Conservation (phyloP, 2,888 invertebrate species). For the Notocelia uddmanniana region DNA sequence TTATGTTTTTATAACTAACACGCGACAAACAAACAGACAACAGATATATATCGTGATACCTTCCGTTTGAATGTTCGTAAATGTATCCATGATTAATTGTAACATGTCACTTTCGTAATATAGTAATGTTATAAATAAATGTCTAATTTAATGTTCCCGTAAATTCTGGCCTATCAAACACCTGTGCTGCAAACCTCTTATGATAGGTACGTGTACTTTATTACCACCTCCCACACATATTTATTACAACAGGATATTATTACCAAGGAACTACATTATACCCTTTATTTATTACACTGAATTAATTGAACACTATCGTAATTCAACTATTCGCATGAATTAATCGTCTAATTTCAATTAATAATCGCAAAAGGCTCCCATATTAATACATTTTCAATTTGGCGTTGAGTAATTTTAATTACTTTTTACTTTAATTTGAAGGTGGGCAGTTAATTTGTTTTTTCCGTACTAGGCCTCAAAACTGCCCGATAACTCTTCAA, state of each 20-base stretch:
- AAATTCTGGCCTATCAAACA: conserved; percentile 9
- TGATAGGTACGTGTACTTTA: conserved; percentile 16
- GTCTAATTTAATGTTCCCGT: conserved; percentile 1
- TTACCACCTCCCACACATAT: conserved; percentile 17
- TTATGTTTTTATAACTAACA: too few species aligned
- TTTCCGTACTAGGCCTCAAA: conserved; percentile 13
- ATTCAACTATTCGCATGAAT: conserved; percentile 34
- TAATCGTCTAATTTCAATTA: conserved; percentile 41
- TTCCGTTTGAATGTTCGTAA: too few species aligned
- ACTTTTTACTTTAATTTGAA: conserved; percentile 23
- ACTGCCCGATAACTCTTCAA: conserved; percentile 23
- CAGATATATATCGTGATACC: too few species aligned
- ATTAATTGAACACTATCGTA: conserved; percentile 31
- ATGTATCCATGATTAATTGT: too few species aligned
- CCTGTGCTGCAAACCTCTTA: conserved; percentile 7
- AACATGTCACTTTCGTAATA: too few species aligned
- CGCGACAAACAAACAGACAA: too few species aligned
- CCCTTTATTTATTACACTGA: conserved; percentile 28
- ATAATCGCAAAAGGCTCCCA: conserved; percentile 30
- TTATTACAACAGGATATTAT: conserved; percentile 14
- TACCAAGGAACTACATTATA: conserved; percentile 6
- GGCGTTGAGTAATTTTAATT: conserved; percentile 23
- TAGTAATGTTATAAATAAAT: conserved; percentile 2
- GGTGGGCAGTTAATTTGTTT: conserved; percentile 30
- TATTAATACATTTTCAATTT: conserved; percentile 34